Base-by-base conservation (phyloP, 2,888 invertebrate species). In the Campaea margaritaria region DNA sequence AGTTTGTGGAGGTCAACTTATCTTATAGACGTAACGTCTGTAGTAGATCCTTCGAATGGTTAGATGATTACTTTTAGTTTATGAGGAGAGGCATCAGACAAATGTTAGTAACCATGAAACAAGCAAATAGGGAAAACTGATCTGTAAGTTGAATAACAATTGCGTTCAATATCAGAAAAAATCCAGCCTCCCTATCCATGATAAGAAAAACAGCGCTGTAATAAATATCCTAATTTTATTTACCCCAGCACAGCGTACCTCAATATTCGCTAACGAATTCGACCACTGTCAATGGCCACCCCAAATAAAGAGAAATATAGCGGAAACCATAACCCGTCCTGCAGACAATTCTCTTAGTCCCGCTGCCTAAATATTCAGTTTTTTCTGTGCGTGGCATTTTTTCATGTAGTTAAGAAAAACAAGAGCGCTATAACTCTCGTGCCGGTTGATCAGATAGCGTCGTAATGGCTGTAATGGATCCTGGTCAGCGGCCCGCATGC, bases 401-500 rank as follows among this genome's bases (percentile, higher is more conserved):
- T 89, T 83, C 74, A 80, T 85, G 83, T 85, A 86, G 85, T 87
- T 87, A 86, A 87, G 87, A 85, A 91, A 90, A 91, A 90, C 89
- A 90, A 91, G 85, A 84, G 85, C 81, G 81, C 87, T 79, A 91
- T 92, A 91, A 92, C 87, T 92, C 91, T 92, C 79, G 82, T 85
- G 82, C 85, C 87, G 91, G 86, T 86, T 89, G 87, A 92, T 92
- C 92, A 89, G 92, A 92, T 92, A 92, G 78, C 79, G 73, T 72
- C 80, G 85, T 92, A 92, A 92, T 91, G 91, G 92, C 87, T 85
- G 86, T 92, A 92, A 92, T 92, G 90, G 89, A 89, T 92, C 92
- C 91, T 92, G 92, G 91, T 90, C 92, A 92, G 91, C 91, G 88
- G 91, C 91, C 93, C 92, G 91, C 93, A 93, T 92, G 93, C 93